Evolutionary conservation across 2,797 vertebrate species (phyloP), one percentile per base, ranked within the genome.

Genomic region (Knipowitschia caucasica): DNA sequence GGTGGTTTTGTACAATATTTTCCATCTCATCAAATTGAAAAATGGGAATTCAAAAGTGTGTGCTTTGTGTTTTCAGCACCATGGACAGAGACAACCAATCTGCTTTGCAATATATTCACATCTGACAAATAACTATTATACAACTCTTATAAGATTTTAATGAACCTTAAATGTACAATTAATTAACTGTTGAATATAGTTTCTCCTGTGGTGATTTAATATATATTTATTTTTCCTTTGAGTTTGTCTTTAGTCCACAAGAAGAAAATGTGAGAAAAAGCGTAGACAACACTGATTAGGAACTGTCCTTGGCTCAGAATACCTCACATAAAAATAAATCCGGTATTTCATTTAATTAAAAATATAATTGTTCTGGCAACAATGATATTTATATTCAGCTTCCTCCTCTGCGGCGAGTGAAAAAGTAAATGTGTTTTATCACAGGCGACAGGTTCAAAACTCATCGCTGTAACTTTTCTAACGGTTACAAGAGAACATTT

Each of bases 31-130:
- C n/a, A 34, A 56, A 30, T 58, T 35, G 49, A 10, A 29, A 25
- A 1, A 43, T 24, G n/a, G 24, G 36, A 17, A 18, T 34, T 42
- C 15, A 30, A 30, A 45, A 7, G n/a, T n/a, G n/a, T 29, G 44
- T 20, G 17, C 10, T 23, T 49, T 33, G 21, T 15, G 23, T 11
- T 52, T 80, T 86, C 79, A 88, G 78, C 53, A 84, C 80, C 78
- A 72, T 21, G 61, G 77, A 84, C 76, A 85, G 69, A 42, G 25
- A 63, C 53, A 65, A 23, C 40, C 17, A 20, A 10, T n/a, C 12
- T 47, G 17, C 49, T 50, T 34, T 15, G 11, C 55, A 26, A 42
- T 47, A 29, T 40, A 20, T 15, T 24, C 21, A 59, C 20, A 15
- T 15, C 34, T n/a, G n/a, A n/a, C n/a, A 55, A 34, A 55, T 15